Evolutionary conservation across 2,888 invertebrate species (phyloP).

Genomic region (Anticlea derivata): DNA sequence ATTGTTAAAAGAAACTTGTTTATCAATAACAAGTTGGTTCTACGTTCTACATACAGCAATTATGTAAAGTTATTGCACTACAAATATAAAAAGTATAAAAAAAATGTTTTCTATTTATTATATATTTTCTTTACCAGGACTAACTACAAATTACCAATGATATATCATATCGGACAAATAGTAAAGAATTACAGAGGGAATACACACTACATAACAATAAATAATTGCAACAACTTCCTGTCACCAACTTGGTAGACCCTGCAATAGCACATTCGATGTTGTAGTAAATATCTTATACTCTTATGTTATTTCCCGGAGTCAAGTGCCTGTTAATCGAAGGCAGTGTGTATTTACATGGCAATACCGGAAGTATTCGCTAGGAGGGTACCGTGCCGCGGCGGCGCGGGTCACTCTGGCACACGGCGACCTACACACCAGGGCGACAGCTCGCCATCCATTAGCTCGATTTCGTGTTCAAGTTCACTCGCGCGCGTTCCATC

Average conservation of each 20-base stretch:
- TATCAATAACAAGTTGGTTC: slow-evolving; percentile 67
- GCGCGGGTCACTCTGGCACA: slow-evolving; percentile 74
- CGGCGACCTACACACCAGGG: slow-evolving; percentile 69
- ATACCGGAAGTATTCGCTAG: slow-evolving; percentile 57
- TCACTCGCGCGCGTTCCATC: slow-evolving; percentile 82
- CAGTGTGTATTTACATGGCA: slow-evolving; percentile 20
- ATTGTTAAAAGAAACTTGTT: slow-evolving; percentile 77
- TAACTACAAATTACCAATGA: too few relatives aligned
- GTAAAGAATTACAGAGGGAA: too few relatives aligned
- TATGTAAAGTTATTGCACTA: slow-evolving; percentile 46
- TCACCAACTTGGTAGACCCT: too few relatives aligned
- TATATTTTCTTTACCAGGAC: too few relatives aligned
- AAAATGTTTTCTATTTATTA: too few relatives aligned
- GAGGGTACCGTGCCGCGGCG: slow-evolving; percentile 56
- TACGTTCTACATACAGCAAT: slow-evolving; percentile 46
- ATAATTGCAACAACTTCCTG: too few relatives aligned
- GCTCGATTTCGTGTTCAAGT: slow-evolving; percentile 81
- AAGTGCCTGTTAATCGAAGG: too few relatives aligned
- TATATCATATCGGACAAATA: too few relatives aligned
- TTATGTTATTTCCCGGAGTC: too few relatives aligned
- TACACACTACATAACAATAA: too few relatives aligned
- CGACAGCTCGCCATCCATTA: slow-evolving; percentile 67
- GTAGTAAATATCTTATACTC: too few relatives aligned
- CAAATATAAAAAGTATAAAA: slow-evolving; percentile 1
- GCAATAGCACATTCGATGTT: too few relatives aligned